Evolutionary conservation across 2,888 invertebrate species (phyloP), one percentile per base, ranked within the genome.

Genomic region (Leptinotarsa haldemani): DNA sequence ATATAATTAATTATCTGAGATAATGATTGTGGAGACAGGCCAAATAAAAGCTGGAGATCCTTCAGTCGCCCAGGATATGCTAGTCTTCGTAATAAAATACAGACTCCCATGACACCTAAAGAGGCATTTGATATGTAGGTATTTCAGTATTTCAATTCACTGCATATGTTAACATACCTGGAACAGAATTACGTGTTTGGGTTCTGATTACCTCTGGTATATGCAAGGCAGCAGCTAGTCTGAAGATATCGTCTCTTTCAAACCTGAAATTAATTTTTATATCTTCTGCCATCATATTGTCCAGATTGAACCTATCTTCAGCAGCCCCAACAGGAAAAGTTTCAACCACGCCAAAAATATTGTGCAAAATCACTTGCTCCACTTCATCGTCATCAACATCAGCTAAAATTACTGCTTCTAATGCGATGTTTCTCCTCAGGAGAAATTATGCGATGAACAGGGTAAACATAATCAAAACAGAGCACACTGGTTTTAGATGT

Each of bases 61-160:
- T 63, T 63, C 30, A 63, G 63, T 16, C 63, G 63, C n/a, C 63
- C 25, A 61, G 61, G 61, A 61, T 61, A 61, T 30, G 30, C 61
- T n/a, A 61, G 20, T 61, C 61, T 61, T 61, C 22, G 63, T 63
- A 25, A 40, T n/a, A 25, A 63, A 63, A 63, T 63, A 63, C 63
- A 63, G 63, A 20, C 16, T 16, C 25, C 20, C 25, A 63, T 40
- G 30, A 63, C 4, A 63, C 58, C 58, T 58, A 15, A 20, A 58
- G 25, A 58, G 58, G 20, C 20, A 25, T 58, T 58, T 12, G 12
- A 4, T 58, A 50, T 50, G 50, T n/a, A n/a, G n/a, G n/a, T 50
- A 50, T 50, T 50, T 50, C 15, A 13, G 50, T 50, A 50, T 16
- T 50, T 13, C 50, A 50, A 50, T 58, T 58, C 9, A 58, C 58